Percentiles rank a stretch among this genome's conserved stretches.
Evolutionary conservation across 2,888 invertebrate species (phyloP).

Genomic region (Neoscelio sp.): DNA sequence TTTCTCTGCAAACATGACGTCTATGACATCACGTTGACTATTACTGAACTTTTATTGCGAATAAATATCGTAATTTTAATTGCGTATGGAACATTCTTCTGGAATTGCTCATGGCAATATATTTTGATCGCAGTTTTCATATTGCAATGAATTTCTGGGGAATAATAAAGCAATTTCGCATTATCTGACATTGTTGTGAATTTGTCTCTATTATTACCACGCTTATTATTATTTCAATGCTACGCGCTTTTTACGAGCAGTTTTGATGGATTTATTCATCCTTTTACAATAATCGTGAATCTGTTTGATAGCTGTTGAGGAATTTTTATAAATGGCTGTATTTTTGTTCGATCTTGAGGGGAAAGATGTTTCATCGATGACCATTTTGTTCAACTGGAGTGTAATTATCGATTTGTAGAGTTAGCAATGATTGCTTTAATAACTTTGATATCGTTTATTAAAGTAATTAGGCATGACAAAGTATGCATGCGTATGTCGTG

Average conservation of each 20-base stretch:
- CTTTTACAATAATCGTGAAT: conserved; percentile 63
- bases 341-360: too few relatives aligned
- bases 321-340: too few relatives aligned
- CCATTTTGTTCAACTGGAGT: too few relatives aligned
- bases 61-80: conserved; percentile 61
- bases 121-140: conserved; percentile 52
- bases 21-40: conserved; percentile 41
- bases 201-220: conserved; percentile 55
- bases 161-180: conserved; percentile 52
- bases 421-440: too few relatives aligned
- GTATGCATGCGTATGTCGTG: too few relatives aligned
- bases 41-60: conserved; percentile 54
- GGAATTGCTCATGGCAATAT: conserved; percentile 48
- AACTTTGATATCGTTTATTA: too few relatives aligned
- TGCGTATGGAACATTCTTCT: conserved; percentile 47
- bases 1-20: conserved; percentile 27
- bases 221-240: conserved; percentile 54
- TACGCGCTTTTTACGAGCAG: conserved; percentile 52
- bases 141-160: conserved; percentile 55
- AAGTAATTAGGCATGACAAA: too few relatives aligned
- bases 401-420: too few relatives aligned
- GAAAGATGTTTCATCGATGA: too few relatives aligned
- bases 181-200: conserved; percentile 55
- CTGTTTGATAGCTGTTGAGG: conserved; percentile 48
- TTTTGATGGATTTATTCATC: conserved; percentile 61